Conservation (phyloP, 2,888 invertebrate species). For the Psylliodes chrysocephalus region DNA sequence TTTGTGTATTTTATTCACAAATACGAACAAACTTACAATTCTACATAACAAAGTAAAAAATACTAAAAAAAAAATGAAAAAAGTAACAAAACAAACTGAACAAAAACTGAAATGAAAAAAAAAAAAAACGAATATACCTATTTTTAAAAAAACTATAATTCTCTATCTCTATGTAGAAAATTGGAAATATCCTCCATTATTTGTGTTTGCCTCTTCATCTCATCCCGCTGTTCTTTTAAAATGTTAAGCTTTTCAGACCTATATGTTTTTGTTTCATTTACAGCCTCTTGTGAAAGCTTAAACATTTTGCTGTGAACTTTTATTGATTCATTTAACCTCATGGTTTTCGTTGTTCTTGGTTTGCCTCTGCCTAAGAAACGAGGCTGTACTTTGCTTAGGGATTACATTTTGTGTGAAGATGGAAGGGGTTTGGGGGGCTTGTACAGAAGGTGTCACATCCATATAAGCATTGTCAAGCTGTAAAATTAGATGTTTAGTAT, state of each 20-base stretch:
- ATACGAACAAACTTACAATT: too few species aligned
- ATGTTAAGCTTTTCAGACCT: not conserved
- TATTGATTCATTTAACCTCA: not conserved
- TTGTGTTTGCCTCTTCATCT: not conserved
- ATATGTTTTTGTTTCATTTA: not conserved
- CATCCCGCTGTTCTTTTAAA: not conserved
- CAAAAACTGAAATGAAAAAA: too few species aligned
- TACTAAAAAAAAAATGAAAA: too few species aligned
- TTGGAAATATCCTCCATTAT: not conserved
- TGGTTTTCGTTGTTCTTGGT: not conserved
- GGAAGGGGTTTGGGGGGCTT: not conserved
- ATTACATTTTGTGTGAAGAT: not conserved
- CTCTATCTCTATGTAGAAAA: not conserved
- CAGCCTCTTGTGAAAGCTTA: not conserved
- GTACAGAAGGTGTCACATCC: not conserved
- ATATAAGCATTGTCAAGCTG: not conserved
- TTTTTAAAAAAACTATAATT: too few species aligned
- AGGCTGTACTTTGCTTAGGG: not conserved
- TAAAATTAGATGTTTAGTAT: slow-evolving; percentile 2
- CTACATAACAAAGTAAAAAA: too few species aligned
- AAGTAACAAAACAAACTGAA: too few species aligned
- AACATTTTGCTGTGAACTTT: not conserved
- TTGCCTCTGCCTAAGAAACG: not conserved
- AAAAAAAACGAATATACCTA: too few species aligned
- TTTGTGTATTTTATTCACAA: too few species aligned